Base-by-base conservation (phyloP, 2,113 vertebrate species). In the Anhinga anhinga region DNA sequence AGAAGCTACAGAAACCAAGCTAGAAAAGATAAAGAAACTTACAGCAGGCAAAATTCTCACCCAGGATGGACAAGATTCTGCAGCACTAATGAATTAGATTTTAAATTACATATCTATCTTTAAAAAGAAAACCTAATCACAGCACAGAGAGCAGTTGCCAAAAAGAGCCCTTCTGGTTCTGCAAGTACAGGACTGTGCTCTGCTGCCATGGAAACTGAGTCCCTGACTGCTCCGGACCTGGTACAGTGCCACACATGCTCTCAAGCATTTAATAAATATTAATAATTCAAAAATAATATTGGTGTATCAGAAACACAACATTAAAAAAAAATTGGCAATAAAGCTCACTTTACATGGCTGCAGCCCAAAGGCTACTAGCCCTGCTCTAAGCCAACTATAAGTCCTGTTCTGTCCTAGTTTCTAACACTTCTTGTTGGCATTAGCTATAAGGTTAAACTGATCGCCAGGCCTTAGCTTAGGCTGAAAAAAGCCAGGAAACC, bases 121-220 rank as follows among this genome's bases (percentile, higher is more conserved):
- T 71, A 83, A 92, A 90, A 93, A 82, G 27, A 70, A 87, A 93
- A 95, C 90, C 88, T 90, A 92, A 90, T 70, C 88, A 88, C 87
- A 87, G 82, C 55, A 56, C 14, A 92, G 79, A 88, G 2, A 85
- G n/a, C 32, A 59, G 72, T 65, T 96, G 94, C 80, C 95, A 97
- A 74, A 89, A 92, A 88, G 88, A 95, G 77, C 36, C 83, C 69
- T 90, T 89, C 88, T 93, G 61, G 42, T 91, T 96, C 76, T 95
- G 65, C 62, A 81, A 96, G 83, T 90, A 71, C 80, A 95, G 96
- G 94, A 95, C 96, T 93, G 80, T 84, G 83, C 82, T 95, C 70
- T 81, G 96, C 96, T 96, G 76, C 94, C 91, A 97, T 95, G 95
- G 97, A 97, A 97, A 97, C 94, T 0, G 26, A 94, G 90, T 90